These are phyloP conservation scores for Aegithalos caudatus DNA, from an alignment of 2,113 vertebrate genomes.

Conservation along the genomic window DNA sequence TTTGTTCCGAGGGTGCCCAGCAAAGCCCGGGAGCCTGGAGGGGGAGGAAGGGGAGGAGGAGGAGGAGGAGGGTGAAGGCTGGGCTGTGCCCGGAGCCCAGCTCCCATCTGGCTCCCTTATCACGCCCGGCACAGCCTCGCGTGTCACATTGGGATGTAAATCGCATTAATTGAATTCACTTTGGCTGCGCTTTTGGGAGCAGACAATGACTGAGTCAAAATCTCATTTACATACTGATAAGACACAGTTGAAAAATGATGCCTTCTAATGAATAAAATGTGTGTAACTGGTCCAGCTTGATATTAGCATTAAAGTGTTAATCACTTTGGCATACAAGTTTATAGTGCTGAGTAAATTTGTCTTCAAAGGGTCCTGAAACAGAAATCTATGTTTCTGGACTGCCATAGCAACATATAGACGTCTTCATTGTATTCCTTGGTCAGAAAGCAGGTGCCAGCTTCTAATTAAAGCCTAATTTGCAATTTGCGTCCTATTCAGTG, in stretches of 20 bases:
- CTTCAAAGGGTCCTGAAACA: constrained; percentile 45
- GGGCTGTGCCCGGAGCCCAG: not conserved
- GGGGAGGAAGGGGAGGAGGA: not conserved
- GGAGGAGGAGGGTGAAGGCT: not conserved
- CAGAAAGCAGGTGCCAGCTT: constrained; percentile 56
- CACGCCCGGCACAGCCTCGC: constrained; percentile 3
- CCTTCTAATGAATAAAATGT: constrained; percentile 62
- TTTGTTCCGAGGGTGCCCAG: not conserved
- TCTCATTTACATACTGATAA: constrained; percentile 66
- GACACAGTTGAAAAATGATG: constrained; percentile 55
- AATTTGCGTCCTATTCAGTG: constrained; percentile 43
- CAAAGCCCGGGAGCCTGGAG: fast-evolving
- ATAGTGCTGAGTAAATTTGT: constrained; percentile 48
- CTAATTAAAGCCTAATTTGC: constrained; percentile 70
- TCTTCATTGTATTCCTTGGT: constrained; percentile 56
- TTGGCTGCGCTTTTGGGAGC: constrained; percentile 51
- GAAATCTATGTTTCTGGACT: constrained; percentile 36
- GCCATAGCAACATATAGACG: constrained; percentile 39
- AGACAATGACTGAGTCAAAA: constrained; percentile 32
- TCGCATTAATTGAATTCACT: constrained; percentile 64
- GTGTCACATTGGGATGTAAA: constrained; percentile 60
- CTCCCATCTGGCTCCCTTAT: constrained; percentile 61
- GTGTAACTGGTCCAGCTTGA: constrained; percentile 54
- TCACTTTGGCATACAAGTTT: constrained; percentile 50
- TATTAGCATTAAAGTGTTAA: constrained; percentile 66